Evolutionary conservation across 2,113 vertebrate species (phyloP), one percentile per base, ranked within the genome.

Genomic region (Dunckerocampus dactyliophorus): DNA sequence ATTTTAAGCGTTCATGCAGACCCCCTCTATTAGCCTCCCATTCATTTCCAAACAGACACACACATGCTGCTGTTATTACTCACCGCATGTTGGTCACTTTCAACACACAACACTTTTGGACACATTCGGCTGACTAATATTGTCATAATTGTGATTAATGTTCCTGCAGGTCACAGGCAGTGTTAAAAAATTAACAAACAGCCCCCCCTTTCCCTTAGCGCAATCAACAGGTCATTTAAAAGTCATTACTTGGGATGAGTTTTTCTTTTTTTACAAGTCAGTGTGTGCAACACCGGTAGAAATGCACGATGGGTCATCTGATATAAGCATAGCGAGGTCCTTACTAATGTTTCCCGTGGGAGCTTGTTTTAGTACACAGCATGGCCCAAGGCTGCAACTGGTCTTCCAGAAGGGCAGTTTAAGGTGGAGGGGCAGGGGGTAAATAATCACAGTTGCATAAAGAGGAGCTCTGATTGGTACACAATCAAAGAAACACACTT

Each of bases 131-230:
- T 71, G 67, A 85, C 67, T 77, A 47, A 79, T 81, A 82, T 79
- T 81, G 74, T 79, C 87, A 86, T 86, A 80, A 86, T 82, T 82
- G 62, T 85, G 87, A 87, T 88, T 69, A 84, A 87, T 86, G 82
- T 58, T 58, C 31, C 59, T 28, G 50, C 0, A 59, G 82, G 81
- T 88, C 83, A 82, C 62, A 68, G 74, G 54, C 82, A 66, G 71
- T 75, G 82, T 81, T 71, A 69, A 71, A 37, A 76, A 74, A 80
- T 88, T 80, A 81, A 78, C 75, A 71, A 63, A 69, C 71, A 12
- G 37, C 14, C 6, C 39, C 22, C 12, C n/a, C 63, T 20, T 51
- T 56, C 62, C n/a, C 50, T 56, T 57, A 11, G 8, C 51, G 67
- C 76, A 86, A 87, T 88, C 82, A 88, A 76, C 81, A 77, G 67